A percentile compares a stretch with the other conserved stretches of the same genome.
These are phyloP conservation scores for Setipinna tenuifilis DNA, from an alignment of 2,797 vertebrate genomes.

Conservation along the genomic window DNA sequence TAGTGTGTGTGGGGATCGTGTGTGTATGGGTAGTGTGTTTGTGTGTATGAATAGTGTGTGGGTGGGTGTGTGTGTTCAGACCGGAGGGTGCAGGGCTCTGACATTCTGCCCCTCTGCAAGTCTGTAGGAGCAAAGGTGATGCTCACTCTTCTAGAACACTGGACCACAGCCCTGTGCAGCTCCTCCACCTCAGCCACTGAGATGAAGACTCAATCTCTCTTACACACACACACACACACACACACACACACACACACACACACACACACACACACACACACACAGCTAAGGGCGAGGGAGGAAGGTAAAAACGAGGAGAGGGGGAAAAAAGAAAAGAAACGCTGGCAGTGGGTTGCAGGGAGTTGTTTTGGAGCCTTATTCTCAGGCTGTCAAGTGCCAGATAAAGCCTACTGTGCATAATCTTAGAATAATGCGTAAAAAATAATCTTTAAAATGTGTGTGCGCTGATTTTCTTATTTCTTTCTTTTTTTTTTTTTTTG, in stretches of 20 bases:
- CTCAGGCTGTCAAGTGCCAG: neutral
- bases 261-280: neutral
- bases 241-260: neutral
- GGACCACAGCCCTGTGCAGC: neutral
- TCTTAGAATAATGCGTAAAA: neutral
- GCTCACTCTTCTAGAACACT: conserved; percentile 1
- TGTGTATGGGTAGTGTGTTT: no score
- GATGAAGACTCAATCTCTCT: neutral
- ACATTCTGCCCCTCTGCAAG: no score
- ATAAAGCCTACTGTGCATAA: neutral
- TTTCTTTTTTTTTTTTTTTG: no score
- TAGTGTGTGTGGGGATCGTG: no score
- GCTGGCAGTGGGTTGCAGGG: neutral
- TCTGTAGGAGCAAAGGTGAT: neutral
- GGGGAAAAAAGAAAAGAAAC: neutral
- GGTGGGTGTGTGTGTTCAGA: no score
- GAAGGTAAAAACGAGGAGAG: neutral
- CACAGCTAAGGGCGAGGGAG: neutral
- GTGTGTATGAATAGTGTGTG: no score
- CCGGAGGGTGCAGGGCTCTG: no score
- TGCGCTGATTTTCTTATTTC: neutral
- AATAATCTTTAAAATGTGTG: neutral
- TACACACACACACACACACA: neutral
- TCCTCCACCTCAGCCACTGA: neutral
- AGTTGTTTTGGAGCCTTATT: neutral